phyloP scores from a whole-genome alignment of 2,113 vertebrate species.

The Lates calcarifer region DNA sequence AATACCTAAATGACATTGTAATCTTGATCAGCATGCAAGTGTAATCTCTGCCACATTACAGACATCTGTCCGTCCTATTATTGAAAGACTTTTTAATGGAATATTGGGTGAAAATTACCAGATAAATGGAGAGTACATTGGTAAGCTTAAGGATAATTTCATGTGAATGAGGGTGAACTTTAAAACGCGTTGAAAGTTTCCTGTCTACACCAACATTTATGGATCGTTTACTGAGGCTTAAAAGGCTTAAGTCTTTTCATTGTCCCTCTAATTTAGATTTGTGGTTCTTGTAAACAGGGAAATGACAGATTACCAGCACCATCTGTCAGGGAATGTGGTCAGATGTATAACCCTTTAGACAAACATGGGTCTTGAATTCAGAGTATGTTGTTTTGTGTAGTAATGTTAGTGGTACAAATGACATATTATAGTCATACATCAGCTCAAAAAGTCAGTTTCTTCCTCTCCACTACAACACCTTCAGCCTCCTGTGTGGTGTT shows the following conservation, averaged over 20 bases:
- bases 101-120: neutral
- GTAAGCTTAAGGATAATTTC: neutral
- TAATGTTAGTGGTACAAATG: neutral
- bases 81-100: neutral
- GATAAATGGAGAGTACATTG: neutral
- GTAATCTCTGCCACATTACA: constrained; percentile 54
- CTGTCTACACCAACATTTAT: neutral
- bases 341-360: neutral
- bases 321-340: constrained; percentile 14
- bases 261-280: neutral
- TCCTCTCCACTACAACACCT: neutral
- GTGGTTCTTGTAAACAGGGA: constrained; percentile 26
- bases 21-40: constrained; percentile 57
- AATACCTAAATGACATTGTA: constrained; percentile 63
- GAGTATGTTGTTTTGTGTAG: neutral
- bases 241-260: neutral
- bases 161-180: neutral
- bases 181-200: constrained; percentile 1
- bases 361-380: neutral
- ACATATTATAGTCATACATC: neutral
- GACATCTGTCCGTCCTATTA: constrained; percentile 48
- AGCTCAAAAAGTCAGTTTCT: neutral
- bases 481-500: neutral
- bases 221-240: neutral
- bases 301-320: constrained; percentile 34